phyloP scores from a whole-genome alignment of 1,140 invertebrate species.

The Cydia fagiglandana region DNA sequence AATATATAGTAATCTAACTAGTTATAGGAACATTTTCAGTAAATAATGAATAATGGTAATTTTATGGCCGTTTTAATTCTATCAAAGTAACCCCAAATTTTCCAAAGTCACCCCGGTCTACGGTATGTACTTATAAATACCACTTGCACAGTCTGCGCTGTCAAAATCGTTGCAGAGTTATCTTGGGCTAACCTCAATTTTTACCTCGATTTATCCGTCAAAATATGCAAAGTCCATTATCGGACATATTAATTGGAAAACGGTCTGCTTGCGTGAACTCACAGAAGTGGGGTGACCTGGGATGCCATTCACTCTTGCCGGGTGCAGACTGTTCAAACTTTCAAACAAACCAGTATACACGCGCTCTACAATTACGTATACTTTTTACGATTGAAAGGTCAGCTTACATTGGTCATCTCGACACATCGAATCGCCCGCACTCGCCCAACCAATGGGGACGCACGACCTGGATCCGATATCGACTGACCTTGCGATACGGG shows the following conservation, averaged over 20 bases:
- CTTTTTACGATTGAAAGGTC: background rate
- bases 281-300: background rate
- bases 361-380: background rate
- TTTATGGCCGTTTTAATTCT: too few species aligned
- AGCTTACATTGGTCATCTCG: background rate
- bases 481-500: slow-evolving; percentile 3
- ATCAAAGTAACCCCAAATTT: too few species aligned
- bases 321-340: background rate
- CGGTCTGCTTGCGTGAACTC: background rate
- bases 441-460: background rate
- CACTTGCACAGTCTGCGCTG: too few species aligned
- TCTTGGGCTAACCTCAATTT: background rate
- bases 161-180: too few species aligned
- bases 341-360: background rate
- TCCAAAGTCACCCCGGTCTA: too few species aligned
- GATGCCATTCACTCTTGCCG: background rate
- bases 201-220: background rate
- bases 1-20: too few species aligned
- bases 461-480: slow-evolving; percentile 12
- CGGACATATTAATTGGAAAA: slow-evolving; percentile 15
- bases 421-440: background rate
- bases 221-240: slow-evolving; percentile 7
- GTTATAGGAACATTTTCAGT: too few species aligned
- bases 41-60: too few species aligned
- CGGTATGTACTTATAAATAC: too few species aligned